Evolutionary conservation across 1,140 invertebrate species (phyloP), one percentile per base, ranked within the genome.

Genomic region (Drosophila nigrodunni): DNA sequence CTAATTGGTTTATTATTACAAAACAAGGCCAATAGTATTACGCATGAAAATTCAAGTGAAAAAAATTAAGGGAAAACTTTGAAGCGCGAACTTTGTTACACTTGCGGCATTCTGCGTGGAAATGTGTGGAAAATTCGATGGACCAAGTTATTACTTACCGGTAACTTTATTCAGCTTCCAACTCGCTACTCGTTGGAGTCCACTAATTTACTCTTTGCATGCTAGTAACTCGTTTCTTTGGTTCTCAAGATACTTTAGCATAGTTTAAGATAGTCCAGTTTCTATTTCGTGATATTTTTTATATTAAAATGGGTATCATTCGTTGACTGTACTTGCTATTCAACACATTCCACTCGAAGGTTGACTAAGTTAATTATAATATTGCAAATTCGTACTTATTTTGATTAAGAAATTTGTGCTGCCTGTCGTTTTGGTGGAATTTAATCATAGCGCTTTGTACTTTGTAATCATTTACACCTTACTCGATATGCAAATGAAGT

Each of bases 1-100:
- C 54, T 41, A 57, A 57, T 57, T 57, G 54, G 15, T 57, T 57
- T 57, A 57, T 57, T 57, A 57, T 59, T 11, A 59, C 39, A 18
- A 18, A 25, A 43, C 57, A 34, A 34, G 41, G 57, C 57, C 21
- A 59, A 59, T 43, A 59, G 18, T 34, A 54, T 35, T 37, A 15
- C 13, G 25, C 13, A 8, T 13, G 30, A 10, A 15, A 54, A 54
- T 37, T 30, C 50, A 4, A 34, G 3, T 13, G 30, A 21, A 54
- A 54, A 37, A 54, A 37, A 54, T 3, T 43, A n/a, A 13, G 41
- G 2, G n/a, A 43, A 43, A 3, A n/a, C 21, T 52, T 35, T 35
- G 3, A 7, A 4, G 43, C 43, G 2, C 1, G 10, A 11, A 52
- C 11, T 8, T 54, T 54, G 35, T 54, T 54, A 37, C 34, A 15